A percentile compares a stretch with the other conserved stretches of the same genome.
These are phyloP conservation scores for Cygnus atratus DNA, from an alignment of 2,113 vertebrate genomes.

Conservation along the genomic window DNA sequence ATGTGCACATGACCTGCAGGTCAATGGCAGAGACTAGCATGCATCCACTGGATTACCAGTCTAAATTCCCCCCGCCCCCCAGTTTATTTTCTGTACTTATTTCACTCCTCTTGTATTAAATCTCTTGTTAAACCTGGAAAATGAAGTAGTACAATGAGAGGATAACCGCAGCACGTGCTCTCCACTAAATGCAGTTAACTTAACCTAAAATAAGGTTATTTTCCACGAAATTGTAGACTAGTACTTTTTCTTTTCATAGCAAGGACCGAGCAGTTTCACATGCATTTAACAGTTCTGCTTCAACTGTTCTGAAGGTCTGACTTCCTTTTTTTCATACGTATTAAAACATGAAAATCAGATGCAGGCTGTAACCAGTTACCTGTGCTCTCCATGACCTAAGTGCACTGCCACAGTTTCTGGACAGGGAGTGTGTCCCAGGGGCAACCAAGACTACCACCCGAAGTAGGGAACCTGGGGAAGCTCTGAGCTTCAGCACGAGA, in stretches of 20 bases:
- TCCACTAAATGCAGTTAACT: neutral
- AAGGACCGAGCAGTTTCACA: neutral
- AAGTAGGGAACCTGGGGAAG: constrained; percentile 51
- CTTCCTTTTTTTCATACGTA: rapidly evolving
- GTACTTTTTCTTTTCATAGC: neutral
- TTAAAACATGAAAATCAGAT: neutral
- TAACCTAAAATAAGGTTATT: neutral
- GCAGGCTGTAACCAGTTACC: neutral
- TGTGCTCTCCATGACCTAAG: neutral
- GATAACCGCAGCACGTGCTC: neutral
- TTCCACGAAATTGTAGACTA: neutral
- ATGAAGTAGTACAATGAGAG: neutral
- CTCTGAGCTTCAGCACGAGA: constrained; percentile 70
- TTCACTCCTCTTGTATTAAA: neutral
- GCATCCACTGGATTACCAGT: neutral
- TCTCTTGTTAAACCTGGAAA: neutral
- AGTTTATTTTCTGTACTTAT: neutral
- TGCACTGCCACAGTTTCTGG: neutral
- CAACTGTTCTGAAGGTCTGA: neutral
- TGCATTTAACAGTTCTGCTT: neutral
- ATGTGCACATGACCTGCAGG: neutral
- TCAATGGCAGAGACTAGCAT: neutral
- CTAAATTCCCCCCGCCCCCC: neutral
- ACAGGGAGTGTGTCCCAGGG: neutral
- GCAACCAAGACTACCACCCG: neutral